Conservation (phyloP, 2,113 vertebrate genomes). For the Lasiurus cinereus region DNA sequence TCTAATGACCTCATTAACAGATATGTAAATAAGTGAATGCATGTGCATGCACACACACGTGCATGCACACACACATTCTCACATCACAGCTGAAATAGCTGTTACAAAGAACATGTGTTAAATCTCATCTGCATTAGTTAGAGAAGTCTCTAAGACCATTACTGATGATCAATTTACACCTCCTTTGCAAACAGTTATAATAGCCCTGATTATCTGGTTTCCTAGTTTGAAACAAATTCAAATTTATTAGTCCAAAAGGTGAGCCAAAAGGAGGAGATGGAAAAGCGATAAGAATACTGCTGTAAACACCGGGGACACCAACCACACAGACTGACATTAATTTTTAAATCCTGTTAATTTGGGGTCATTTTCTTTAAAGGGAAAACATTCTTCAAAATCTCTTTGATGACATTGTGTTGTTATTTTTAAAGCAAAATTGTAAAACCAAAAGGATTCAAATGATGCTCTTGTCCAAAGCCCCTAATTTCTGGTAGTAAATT, state of each 20-base stretch:
- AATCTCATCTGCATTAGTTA: neutral
- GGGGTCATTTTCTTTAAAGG: neutral
- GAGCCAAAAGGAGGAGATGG: neutral
- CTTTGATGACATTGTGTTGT: neutral
- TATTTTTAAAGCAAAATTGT: slow-evolving; percentile 9
- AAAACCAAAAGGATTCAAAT: neutral
- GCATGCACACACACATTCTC: neutral
- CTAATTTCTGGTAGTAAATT: slow-evolving; percentile 7
- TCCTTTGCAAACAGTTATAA: slow-evolving; percentile 11
- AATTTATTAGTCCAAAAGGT: neutral
- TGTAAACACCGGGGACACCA: neutral
- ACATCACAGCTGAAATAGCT: neutral
- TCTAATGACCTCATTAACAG: slow-evolving; percentile 37
- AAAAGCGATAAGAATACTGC: neutral
- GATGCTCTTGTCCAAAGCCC: neutral
- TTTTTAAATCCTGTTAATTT: slow-evolving; percentile 15
- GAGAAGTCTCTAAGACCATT: neutral
- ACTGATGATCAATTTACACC: neutral
- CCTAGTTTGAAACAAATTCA: slow-evolving; percentile 59
- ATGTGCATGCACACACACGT: neutral
- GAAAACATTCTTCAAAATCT: neutral
- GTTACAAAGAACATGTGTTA: neutral
- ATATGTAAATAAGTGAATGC: neutral
- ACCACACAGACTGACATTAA: neutral
- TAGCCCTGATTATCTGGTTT: slow-evolving; percentile 29